phyloP scores from a whole-genome alignment of 2,113 vertebrate genomes.

The Mus pahari region DNA sequence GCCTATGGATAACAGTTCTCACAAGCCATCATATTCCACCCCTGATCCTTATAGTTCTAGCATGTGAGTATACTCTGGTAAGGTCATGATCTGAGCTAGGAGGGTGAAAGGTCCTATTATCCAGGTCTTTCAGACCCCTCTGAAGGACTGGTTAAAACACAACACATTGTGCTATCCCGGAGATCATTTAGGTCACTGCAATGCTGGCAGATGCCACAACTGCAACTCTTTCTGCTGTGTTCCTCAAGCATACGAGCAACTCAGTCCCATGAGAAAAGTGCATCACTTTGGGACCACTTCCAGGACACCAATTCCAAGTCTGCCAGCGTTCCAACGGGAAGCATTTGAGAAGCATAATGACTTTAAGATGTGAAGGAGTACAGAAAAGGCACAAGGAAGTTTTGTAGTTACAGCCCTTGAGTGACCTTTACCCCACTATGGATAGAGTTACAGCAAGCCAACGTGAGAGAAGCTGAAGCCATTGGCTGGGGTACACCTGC shows the following conservation, averaged over 20 bases:
- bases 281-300: background rate
- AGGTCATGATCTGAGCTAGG: background rate
- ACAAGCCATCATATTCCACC: background rate
- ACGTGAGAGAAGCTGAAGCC: background rate
- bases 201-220: background rate
- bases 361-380: background rate
- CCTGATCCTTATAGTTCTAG: background rate
- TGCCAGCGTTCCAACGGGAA: background rate
- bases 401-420: background rate
- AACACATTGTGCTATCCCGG: rapidly evolving
- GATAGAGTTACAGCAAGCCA: background rate
- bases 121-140: background rate
- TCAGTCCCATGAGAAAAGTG: background rate
- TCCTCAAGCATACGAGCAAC: background rate
- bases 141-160: background rate
- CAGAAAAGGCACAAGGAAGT: background rate
- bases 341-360: background rate
- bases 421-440: no score
- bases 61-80: background rate
- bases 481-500: background rate
- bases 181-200: background rate
- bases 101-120: rapidly evolving
- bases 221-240: background rate
- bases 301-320: background rate
- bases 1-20: background rate